Conservation (phyloP, 2,797 vertebrate species). For the Vultur gryphus region DNA sequence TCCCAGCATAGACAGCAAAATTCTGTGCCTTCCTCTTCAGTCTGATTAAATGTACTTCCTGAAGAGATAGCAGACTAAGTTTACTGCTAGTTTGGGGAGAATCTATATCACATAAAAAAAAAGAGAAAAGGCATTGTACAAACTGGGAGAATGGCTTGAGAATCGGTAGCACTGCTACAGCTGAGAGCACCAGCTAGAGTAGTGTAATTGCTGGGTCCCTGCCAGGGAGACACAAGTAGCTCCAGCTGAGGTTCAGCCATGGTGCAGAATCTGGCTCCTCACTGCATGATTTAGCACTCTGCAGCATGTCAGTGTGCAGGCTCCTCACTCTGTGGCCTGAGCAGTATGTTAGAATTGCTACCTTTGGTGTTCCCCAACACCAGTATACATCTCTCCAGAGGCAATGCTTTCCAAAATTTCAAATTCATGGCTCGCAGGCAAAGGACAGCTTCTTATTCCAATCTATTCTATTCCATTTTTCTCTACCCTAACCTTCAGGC, state of each 20-base stretch:
- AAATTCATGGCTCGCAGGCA: neutral
- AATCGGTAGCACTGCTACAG: rapidly evolving
- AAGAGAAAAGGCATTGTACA: neutral
- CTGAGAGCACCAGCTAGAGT: neutral
- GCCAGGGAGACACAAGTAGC: neutral
- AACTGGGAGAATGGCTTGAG: neutral
- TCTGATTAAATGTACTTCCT: neutral
- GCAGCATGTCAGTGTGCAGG: neutral
- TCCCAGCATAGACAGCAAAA: neutral
- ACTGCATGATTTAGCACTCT: neutral
- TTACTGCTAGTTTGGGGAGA: neutral
- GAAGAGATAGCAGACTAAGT: neutral
- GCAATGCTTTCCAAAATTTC: neutral
- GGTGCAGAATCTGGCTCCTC: neutral
- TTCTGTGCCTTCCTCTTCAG: neutral
- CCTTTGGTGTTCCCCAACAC: neutral
- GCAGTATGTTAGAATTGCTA: neutral
- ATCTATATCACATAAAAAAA: neutral
- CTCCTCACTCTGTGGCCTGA: neutral
- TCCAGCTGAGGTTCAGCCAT: neutral
- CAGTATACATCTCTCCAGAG: neutral
- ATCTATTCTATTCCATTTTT: neutral
- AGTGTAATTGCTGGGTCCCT: neutral
- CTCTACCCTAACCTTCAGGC: neutral
- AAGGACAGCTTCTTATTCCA: neutral